Evolutionary conservation across 2,797 vertebrate species (phyloP).

Genomic region (Poeciliopsis paucimaculata): DNA sequence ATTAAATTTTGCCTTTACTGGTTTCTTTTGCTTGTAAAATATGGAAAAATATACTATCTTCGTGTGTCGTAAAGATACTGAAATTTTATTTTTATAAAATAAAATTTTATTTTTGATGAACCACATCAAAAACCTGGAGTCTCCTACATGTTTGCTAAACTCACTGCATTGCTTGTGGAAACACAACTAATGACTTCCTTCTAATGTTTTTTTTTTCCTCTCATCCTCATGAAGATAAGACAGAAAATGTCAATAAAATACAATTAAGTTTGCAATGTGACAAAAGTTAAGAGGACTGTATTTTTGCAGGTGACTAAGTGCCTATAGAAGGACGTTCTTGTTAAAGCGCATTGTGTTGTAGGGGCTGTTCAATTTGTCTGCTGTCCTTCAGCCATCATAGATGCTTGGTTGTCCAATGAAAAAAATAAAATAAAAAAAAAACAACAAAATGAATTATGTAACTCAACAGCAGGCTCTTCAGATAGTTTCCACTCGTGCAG

Average conservation of each 20-base stretch:
- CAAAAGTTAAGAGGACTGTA: not conserved
- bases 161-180: not conserved
- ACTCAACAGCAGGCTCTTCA: slow-evolving; percentile 24
- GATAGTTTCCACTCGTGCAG: slow-evolving; percentile 5
- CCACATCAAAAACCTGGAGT: not conserved
- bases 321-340: not conserved
- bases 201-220: not conserved
- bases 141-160: not conserved
- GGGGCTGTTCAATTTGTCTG: slow-evolving; percentile 9
- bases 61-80: too few relatives aligned
- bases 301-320: not conserved
- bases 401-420: slow-evolving; percentile 29
- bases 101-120: too few relatives aligned
- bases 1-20: too few relatives aligned
- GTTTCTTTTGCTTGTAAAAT: too few relatives aligned
- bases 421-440: slow-evolving; percentile 4
- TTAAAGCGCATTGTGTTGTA: slow-evolving; percentile 7
- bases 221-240: not conserved
- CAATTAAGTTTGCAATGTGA: not conserved
- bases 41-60: too few relatives aligned
- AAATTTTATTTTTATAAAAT: too few relatives aligned
- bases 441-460: slow-evolving; percentile 18
- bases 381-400: slow-evolving; percentile 14
- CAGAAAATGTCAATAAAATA: not conserved
- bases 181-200: not conserved